A percentile compares a stretch with the other conserved stretches of the same genome.
These are phyloP conservation scores for Romanomermis culicivorax DNA, from an alignment of 2,888 invertebrate genomes.

Conservation along the genomic window DNA sequence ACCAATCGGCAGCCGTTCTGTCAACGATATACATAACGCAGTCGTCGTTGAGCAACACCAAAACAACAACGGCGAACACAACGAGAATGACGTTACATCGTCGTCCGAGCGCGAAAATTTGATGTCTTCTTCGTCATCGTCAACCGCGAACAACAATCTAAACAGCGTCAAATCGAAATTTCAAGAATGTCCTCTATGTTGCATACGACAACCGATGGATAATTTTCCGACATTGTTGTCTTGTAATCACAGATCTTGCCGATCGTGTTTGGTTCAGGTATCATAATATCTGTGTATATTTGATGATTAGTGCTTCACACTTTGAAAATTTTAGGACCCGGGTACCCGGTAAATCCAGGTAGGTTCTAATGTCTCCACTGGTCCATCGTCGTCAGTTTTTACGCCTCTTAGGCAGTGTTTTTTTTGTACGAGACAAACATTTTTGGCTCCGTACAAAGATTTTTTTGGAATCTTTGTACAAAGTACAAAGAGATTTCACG, in stretches of 20 bases:
- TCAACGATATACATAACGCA: constrained; percentile 9
- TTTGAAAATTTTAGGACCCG: too few species aligned
- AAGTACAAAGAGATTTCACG: too few species aligned
- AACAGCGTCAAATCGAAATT: constrained; percentile 6
- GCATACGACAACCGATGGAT: constrained; percentile 15
- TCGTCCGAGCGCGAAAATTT: too few species aligned
- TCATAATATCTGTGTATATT: neutral
- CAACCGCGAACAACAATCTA: neutral
- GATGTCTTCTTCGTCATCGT: too few species aligned
- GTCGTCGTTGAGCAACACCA: neutral
- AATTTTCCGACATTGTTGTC: constrained; percentile 20
- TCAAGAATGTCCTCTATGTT: constrained; percentile 25
- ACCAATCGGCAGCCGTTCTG: constrained; percentile 5
- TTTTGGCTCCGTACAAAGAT: too few species aligned
- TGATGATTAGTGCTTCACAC: too few species aligned
- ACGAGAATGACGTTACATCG: neutral
- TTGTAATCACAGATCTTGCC: constrained; percentile 20
- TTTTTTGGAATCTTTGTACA: too few species aligned
- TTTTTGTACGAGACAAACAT: too few species aligned
- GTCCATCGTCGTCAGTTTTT: too few species aligned
- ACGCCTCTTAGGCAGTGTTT: too few species aligned
- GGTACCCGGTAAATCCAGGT: too few species aligned
- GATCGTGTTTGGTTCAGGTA: constrained; percentile 16
- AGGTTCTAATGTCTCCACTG: too few species aligned
- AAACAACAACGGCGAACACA: neutral